Evolutionary conservation across 2,888 invertebrate species (phyloP).

Genomic region (Clitarchus hookeri): DNA sequence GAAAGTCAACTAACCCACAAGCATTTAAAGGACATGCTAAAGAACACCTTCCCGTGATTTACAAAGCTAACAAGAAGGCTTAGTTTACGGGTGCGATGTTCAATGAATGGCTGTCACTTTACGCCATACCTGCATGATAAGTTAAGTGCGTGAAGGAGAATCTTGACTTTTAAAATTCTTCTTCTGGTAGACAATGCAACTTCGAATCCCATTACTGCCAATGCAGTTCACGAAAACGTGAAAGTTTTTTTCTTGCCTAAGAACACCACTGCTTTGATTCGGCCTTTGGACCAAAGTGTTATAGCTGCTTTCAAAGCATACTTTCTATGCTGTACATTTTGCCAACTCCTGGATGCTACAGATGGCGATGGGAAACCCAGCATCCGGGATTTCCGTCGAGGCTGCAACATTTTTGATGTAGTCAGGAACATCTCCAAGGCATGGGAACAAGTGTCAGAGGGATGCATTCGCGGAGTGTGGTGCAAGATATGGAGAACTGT

Average conservation of each 20-base stretch:
- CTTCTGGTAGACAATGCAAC: background rate
- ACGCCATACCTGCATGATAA: background rate
- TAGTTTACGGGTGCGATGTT: constrained; percentile 10
- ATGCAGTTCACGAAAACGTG: background rate
- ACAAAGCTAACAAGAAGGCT: constrained; percentile 17
- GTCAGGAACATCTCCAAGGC: constrained; percentile 15
- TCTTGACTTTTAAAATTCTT: background rate
- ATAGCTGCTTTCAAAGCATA: constrained; percentile 9
- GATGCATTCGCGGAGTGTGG: background rate
- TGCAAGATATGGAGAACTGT: too few species aligned
- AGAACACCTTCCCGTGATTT: constrained; percentile 17
- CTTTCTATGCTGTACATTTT: background rate
- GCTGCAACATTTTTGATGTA: background rate
- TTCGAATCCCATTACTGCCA: background rate
- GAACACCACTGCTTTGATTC: background rate
- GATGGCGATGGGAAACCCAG: background rate
- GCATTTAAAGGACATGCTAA: constrained; percentile 14
- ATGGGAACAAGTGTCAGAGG: background rate
- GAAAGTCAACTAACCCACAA: background rate
- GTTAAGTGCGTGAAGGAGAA: background rate
- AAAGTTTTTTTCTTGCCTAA: background rate
- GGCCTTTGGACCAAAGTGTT: background rate
- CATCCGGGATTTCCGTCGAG: background rate
- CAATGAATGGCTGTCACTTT: background rate
- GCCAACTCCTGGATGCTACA: background rate